A percentile compares a stretch with the other conserved stretches of the same genome.
Evolutionary conservation across 2,888 invertebrate species (phyloP).

Genomic region (Drosophila nigricruria): DNA sequence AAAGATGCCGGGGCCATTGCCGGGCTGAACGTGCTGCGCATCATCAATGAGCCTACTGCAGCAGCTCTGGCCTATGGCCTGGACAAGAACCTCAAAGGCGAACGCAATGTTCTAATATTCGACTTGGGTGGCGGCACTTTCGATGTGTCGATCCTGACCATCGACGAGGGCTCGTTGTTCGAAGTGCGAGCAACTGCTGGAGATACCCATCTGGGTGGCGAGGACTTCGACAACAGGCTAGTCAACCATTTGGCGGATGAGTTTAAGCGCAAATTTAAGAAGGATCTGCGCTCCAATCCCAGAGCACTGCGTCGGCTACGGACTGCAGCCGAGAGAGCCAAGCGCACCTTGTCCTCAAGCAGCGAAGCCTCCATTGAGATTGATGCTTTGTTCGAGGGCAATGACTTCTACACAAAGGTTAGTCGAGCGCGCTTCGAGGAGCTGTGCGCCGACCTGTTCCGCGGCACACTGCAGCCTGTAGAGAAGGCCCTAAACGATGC

Average conservation of each 20-base stretch:
- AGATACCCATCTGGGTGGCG: conserved; percentile 97
- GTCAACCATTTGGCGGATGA: conserved; percentile 94
- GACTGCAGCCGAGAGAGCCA: conserved; percentile 92
- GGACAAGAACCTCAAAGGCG: conserved; percentile 92
- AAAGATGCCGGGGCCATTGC: conserved; percentile 97
- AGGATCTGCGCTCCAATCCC: conserved; percentile 89
- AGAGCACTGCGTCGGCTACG: conserved; percentile 89
- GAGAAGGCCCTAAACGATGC: conserved; percentile 92
- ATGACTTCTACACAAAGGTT: conserved; percentile 90
- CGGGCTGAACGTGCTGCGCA: conserved; percentile 95
- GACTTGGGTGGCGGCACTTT: conserved; percentile 93
- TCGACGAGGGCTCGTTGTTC: conserved; percentile 95
- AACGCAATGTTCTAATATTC: conserved; percentile 91
- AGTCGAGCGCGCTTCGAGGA: conserved; percentile 92
- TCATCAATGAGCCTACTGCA: conserved; percentile 96
- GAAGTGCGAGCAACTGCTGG: conserved; percentile 98
- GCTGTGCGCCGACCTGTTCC: too few relatives aligned
- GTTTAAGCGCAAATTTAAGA: conserved; percentile 92
- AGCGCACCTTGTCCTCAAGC: conserved; percentile 91
- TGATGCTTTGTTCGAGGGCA: conserved; percentile 90
- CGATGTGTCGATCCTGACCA: conserved; percentile 97
- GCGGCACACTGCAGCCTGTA: conserved; percentile 91
- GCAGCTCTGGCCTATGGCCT: conserved; percentile 97
- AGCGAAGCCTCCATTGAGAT: conserved; percentile 91
- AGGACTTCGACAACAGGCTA: conserved; percentile 94